Evolutionary conservation across 2,888 invertebrate species (phyloP).

Genomic region (Podabrus alpinus): DNA sequence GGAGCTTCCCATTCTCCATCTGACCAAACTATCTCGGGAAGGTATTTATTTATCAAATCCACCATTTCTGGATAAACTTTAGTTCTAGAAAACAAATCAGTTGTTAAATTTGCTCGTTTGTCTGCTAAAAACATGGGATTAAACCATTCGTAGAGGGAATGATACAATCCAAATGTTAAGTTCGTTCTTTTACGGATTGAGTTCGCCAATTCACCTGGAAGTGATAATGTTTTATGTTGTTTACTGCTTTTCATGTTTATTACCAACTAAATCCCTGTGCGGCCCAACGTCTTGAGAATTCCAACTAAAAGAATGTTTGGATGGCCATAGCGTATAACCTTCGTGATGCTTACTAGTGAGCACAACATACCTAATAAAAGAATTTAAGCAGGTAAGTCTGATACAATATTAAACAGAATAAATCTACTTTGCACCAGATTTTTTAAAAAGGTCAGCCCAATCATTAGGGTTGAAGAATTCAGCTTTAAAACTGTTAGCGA

Average conservation of each 20-base stretch:
- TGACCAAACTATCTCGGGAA: conserved; percentile 85
- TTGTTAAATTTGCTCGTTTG: conserved; percentile 65
- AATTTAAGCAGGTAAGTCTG: background rate
- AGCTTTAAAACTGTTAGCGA: conserved; percentile 83
- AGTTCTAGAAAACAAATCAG: conserved; percentile 67
- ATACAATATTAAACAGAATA: background rate
- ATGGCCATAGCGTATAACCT: conserved; percentile 85
- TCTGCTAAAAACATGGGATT: conserved; percentile 81
- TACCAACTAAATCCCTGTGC: conserved; percentile 72
- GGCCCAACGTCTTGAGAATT: conserved; percentile 80
- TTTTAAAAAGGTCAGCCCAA: conserved; percentile 79
- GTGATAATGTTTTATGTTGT: background rate
- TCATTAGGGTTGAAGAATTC: conserved; percentile 80
- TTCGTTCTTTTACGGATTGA: conserved; percentile 66
- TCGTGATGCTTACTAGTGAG: conserved; percentile 89
- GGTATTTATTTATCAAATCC: conserved; percentile 71
- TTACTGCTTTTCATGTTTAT: conserved; percentile 15
- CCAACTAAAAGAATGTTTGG: conserved; percentile 81
- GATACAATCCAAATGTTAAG: conserved; percentile 81
- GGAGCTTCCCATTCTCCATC: conserved; percentile 94
- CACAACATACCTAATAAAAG: conserved; percentile 71
- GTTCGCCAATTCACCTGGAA: conserved; percentile 65
- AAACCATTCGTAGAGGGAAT: conserved; percentile 87
- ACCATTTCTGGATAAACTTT: conserved; percentile 81
- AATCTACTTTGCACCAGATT: conserved; percentile 79